phyloP scores from a whole-genome alignment of 2,113 vertebrate species.

The Butorides virescens region DNA sequence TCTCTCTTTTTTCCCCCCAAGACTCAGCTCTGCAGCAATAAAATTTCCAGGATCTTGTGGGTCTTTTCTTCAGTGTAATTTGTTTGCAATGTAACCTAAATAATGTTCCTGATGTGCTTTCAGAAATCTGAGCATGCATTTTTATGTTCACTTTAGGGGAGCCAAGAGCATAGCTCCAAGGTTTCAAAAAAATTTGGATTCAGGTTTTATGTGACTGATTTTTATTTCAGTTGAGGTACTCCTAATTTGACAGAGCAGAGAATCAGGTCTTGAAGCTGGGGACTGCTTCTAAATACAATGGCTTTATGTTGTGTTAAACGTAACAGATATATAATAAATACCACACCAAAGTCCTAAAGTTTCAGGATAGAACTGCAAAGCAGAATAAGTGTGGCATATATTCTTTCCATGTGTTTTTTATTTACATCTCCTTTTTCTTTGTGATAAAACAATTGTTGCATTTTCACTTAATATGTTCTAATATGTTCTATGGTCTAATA shows the following conservation, averaged over 20 bases:
- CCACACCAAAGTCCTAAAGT: background rate
- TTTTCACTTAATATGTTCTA: background rate
- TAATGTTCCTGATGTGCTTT: background rate
- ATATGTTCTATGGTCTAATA: too few relatives aligned
- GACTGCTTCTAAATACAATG: background rate
- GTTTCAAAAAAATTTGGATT: background rate
- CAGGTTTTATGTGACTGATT: background rate
- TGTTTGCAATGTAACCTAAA: background rate
- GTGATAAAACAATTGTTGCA: background rate
- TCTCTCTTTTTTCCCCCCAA: background rate
- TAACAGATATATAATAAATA: background rate
- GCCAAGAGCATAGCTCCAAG: background rate
- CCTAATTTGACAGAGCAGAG: background rate
- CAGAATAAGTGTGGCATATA: background rate
- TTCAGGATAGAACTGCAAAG: background rate
- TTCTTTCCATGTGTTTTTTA: background rate
- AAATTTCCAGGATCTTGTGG: background rate
- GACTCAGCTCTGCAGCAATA: background rate
- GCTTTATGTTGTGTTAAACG: background rate
- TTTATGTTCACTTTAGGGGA: background rate
- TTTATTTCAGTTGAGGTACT: background rate
- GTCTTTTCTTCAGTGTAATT: background rate
- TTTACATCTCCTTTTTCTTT: background rate
- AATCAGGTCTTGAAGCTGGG: background rate
- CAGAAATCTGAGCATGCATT: background rate